Conservation (phyloP, 1,140 invertebrate genomes). For the Caerostris extrusa region DNA sequence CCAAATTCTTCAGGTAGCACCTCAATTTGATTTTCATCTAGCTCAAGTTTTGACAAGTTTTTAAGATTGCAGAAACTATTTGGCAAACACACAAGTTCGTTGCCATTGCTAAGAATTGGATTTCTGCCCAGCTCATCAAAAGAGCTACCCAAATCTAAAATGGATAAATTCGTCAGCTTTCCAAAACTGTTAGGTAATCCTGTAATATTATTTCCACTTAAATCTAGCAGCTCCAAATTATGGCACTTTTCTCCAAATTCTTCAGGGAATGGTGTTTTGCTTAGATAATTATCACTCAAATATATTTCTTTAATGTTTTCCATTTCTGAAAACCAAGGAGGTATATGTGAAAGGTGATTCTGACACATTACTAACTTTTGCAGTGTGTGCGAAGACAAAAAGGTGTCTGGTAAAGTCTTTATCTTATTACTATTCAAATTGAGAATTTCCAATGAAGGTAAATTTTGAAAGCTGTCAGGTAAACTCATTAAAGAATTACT, state of each 20-base stretch:
- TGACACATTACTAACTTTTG: conserved; percentile 33
- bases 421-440: conserved; percentile 73
- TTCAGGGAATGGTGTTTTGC: conserved; percentile 35
- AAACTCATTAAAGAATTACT: conserved; percentile 45
- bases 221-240: conserved; percentile 63
- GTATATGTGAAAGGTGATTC: conserved; percentile 52
- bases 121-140: conserved; percentile 54
- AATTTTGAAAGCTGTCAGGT: conserved; percentile 55
- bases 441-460: conserved; percentile 53
- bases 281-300: conserved; percentile 46
- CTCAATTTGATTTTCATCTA: conserved; percentile 89
- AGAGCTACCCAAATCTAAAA: conserved; percentile 66
- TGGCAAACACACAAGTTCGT: conserved; percentile 52
- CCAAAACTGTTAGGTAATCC: conserved; percentile 52
- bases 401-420: conserved; percentile 43
- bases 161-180: conserved; percentile 35
- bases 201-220: conserved; percentile 69
- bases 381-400: not conserved
- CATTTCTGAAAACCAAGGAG: conserved; percentile 62
- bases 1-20: conserved; percentile 89
- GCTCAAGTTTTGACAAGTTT: conserved; percentile 92
- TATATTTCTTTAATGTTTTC: conserved; percentile 49
- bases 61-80: conserved; percentile 83
- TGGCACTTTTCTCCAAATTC: conserved; percentile 29
- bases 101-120: conserved; percentile 62